phyloP scores from a whole-genome alignment of 2,888 invertebrate species.

The Lamellibrachia columna region DNA sequence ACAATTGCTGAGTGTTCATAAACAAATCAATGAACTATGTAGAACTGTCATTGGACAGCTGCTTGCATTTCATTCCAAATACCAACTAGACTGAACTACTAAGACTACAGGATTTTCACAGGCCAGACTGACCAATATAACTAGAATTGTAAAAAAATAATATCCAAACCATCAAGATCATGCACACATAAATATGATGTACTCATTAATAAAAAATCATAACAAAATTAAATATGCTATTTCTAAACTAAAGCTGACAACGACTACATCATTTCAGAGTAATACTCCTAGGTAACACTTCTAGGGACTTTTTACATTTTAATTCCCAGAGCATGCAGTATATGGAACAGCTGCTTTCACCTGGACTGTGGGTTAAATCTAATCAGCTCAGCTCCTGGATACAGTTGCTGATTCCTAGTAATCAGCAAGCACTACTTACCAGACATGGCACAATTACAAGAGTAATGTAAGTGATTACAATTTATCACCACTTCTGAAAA shows the following conservation, averaged over 20 bases:
- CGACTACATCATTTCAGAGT: too few species aligned
- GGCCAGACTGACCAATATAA: too few species aligned
- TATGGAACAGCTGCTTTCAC: background rate
- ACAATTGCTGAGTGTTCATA: background rate
- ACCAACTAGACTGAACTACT: background rate
- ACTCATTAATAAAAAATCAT: too few species aligned
- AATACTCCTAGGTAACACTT: too few species aligned
- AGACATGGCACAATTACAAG: background rate
- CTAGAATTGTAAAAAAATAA: too few species aligned
- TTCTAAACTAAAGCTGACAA: too few species aligned
- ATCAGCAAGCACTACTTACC: background rate
- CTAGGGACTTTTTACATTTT: background rate
- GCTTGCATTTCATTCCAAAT: background rate
- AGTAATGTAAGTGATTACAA: background rate
- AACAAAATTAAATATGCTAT: too few species aligned
- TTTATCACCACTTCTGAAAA: background rate
- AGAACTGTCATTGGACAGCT: background rate
- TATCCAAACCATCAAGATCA: too few species aligned
- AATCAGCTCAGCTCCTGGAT: background rate
- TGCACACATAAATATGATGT: too few species aligned
- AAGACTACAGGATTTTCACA: too few species aligned
- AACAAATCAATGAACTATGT: constrained; percentile 6
- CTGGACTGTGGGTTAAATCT: background rate
- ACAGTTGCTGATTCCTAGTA: background rate
- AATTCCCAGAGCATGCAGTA: background rate